A percentile compares a stretch with the other conserved stretches of the same genome.
Evolutionary conservation across 2,113 vertebrate genomes (phyloP).

Genomic region (Puntigrus tetrazona): DNA sequence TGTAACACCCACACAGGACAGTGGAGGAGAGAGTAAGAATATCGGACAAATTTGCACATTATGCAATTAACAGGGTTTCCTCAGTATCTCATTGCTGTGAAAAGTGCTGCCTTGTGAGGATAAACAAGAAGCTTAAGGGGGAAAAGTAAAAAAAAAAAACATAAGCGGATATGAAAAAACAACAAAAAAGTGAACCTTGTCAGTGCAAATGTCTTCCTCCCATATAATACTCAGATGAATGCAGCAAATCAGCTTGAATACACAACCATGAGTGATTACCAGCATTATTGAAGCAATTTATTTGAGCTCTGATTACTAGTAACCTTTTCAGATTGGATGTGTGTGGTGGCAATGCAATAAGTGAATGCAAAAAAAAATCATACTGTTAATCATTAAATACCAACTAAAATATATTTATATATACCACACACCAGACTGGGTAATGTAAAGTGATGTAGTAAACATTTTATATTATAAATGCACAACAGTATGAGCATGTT

Average conservation of each 20-base stretch:
- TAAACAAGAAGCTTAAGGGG: slow-evolving; percentile 31
- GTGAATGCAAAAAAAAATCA: not conserved
- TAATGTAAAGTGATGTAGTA: not conserved
- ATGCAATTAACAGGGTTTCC: slow-evolving; percentile 34
- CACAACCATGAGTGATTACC: slow-evolving; percentile 68
- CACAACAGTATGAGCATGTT: not conserved
- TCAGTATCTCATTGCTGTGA: slow-evolving; percentile 58
- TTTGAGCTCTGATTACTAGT: not conserved
- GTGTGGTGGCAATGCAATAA: not conserved
- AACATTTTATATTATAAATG: not conserved
- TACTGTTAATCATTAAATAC: not conserved
- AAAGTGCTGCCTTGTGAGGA: slow-evolving; percentile 39
- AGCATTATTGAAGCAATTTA: slow-evolving; percentile 47
- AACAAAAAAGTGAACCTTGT: slow-evolving; percentile 66
- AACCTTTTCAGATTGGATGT: not conserved
- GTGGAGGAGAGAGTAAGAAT: not conserved
- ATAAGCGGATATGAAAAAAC: slow-evolving; percentile 46
- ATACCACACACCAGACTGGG: not conserved
- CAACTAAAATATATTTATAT: no score
- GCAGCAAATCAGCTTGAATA: slow-evolving; percentile 71
- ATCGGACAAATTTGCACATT: not conserved
- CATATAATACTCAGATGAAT: slow-evolving; percentile 63
- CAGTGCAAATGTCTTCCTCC: slow-evolving; percentile 72
- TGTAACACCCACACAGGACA: not conserved
- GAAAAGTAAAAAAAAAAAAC: slow-evolving; percentile 47